Evolutionary conservation across 2,888 invertebrate genomes (phyloP).

Genomic region (Thymelicus lineola): DNA sequence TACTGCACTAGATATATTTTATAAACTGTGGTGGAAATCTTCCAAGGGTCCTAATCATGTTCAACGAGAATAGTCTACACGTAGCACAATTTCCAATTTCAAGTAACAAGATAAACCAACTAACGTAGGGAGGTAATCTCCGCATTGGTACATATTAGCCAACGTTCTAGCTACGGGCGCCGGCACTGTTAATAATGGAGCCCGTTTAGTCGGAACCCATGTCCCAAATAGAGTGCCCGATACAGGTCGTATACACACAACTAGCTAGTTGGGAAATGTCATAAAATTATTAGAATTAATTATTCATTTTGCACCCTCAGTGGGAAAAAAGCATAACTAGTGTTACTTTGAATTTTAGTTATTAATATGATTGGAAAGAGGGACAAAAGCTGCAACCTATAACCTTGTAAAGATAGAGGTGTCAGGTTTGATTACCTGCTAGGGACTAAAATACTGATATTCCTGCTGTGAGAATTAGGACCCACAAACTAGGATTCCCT

Average conservation of each 20-base stretch:
- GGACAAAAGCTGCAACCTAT: too few species aligned
- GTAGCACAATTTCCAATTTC: slow-evolving; percentile 1
- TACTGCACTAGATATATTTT: too few species aligned
- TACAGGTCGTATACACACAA: not conserved
- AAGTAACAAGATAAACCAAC: slow-evolving; percentile 11
- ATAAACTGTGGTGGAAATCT: not conserved
- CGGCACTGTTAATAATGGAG: slow-evolving; percentile 3
- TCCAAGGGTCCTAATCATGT: not conserved
- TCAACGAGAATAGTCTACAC: not conserved
- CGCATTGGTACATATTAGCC: slow-evolving; percentile 16
- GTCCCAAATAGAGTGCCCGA: slow-evolving; percentile 5
- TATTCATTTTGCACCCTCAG: too few species aligned
- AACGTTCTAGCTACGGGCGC: not conserved
- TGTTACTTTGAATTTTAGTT: too few species aligned
- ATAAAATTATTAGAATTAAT: too few species aligned
- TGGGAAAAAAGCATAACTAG: too few species aligned
- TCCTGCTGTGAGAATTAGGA: too few species aligned
- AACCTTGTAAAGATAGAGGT: too few species aligned
- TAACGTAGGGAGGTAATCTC: slow-evolving; percentile 2
- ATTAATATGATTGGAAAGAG: too few species aligned
- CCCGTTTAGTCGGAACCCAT: slow-evolving; percentile 9
- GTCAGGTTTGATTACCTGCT: too few species aligned
- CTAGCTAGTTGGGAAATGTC: not conserved
- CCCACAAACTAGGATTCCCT: too few species aligned
- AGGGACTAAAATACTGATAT: too few species aligned